Conservation (phyloP, 2,888 invertebrate species). For the Archips crataeganus region DNA sequence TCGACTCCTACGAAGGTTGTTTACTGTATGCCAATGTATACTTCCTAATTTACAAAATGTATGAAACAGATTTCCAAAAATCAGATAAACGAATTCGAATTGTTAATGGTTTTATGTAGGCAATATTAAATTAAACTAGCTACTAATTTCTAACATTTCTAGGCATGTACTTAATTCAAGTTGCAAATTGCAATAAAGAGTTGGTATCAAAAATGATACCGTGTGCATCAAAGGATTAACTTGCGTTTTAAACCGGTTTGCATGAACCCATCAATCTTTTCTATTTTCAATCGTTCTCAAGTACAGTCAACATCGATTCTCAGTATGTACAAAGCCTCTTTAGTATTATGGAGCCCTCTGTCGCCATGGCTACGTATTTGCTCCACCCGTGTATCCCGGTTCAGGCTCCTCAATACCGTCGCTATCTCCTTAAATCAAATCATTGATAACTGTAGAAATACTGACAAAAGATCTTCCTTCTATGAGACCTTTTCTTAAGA, state of each 20-base stretch:
- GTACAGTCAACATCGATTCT: slow-evolving; percentile 69
- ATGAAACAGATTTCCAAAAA: too few relatives aligned
- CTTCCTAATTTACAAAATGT: too few relatives aligned
- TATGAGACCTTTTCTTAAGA: slow-evolving; percentile 24
- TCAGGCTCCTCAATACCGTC: slow-evolving; percentile 76
- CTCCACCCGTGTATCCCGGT: slow-evolving; percentile 70
- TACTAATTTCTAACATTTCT: too few relatives aligned
- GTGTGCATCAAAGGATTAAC: background rate
- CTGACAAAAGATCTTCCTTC: slow-evolving; percentile 33
- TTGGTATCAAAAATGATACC: too few relatives aligned
- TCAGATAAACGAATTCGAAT: too few relatives aligned
- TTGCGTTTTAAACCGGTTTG: slow-evolving; percentile 43
- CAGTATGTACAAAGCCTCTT: slow-evolving; percentile 75
- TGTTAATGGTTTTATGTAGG: too few relatives aligned
- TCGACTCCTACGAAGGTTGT: too few relatives aligned
- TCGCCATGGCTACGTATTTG: slow-evolving; percentile 76
- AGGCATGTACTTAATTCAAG: too few relatives aligned
- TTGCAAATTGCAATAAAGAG: too few relatives aligned
- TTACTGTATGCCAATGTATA: too few relatives aligned
- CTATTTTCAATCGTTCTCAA: slow-evolving; percentile 65
- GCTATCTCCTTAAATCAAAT: slow-evolving; percentile 79
- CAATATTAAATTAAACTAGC: too few relatives aligned
- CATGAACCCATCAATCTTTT: slow-evolving; percentile 50
- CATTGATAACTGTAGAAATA: slow-evolving; percentile 56
- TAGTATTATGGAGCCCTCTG: slow-evolving; percentile 80